Conservation (phyloP, 2,113 vertebrate species). For the Chaetodon trifascialis region DNA sequence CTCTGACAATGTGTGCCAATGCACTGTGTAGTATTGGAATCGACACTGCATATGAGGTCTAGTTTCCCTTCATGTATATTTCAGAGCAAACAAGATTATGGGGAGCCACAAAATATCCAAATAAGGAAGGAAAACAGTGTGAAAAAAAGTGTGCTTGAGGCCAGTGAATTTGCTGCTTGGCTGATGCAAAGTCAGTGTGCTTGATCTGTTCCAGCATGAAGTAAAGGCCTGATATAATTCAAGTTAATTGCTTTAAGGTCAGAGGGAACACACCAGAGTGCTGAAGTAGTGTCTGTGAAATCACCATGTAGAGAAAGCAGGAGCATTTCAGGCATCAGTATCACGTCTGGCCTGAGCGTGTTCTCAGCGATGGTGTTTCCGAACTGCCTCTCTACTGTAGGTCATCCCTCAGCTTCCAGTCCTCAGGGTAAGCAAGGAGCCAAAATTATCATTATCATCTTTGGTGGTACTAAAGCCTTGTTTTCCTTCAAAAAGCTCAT, state of each 20-base stretch:
- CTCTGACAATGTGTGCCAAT: neutral
- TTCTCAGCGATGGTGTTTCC: neutral
- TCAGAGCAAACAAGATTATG: slow-evolving; percentile 1
- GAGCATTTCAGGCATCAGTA: neutral
- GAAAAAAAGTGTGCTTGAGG: slow-evolving; percentile 35
- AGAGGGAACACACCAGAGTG: slow-evolving; percentile 19
- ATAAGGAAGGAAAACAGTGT: slow-evolving; percentile 41
- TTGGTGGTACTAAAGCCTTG: neutral
- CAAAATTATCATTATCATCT: no score
- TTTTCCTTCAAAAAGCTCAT: neutral
- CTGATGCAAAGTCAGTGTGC: slow-evolving; percentile 45
- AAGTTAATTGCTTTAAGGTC: slow-evolving; percentile 54
- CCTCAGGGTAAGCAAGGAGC: neutral
- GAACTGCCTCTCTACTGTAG: neutral
- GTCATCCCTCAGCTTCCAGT: neutral
- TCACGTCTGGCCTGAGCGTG: neutral
- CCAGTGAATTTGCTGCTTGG: slow-evolving; percentile 41
- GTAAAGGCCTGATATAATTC: slow-evolving; percentile 40
- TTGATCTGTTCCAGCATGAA: slow-evolving; percentile 58
- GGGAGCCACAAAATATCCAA: slow-evolving; percentile 22
- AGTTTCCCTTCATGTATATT: neutral
- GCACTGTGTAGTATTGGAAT: neutral
- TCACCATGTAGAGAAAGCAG: neutral
- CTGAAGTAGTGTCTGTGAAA: slow-evolving; percentile 17
- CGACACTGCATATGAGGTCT: neutral